Conservation (phyloP, 2,888 invertebrate genomes). For the Halocaridina rubra region DNA sequence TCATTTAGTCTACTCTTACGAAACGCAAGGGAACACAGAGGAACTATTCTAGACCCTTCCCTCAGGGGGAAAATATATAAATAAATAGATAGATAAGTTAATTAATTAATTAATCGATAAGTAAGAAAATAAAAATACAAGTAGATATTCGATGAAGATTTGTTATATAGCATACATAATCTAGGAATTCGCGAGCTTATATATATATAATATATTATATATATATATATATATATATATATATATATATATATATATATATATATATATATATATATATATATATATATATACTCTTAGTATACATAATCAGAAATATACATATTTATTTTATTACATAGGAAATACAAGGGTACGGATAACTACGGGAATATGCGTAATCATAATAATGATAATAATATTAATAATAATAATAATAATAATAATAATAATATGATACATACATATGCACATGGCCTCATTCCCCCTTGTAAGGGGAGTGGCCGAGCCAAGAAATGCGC, state of each 20-base stretch:
- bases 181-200: too few species aligned
- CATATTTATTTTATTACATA: background rate
- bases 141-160: too few species aligned
- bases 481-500: too few species aligned
- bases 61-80: background rate
- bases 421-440: too few species aligned
- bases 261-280: background rate
- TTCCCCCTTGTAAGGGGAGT: too few species aligned
- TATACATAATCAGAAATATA: background rate
- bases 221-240: too few species aligned
- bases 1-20: background rate
- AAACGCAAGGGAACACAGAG: background rate
- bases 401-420: background rate
- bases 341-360: background rate
- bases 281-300: too few species aligned
- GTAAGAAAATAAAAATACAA: too few species aligned
- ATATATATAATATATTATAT: background rate
- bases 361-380: background rate
- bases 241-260: background rate
- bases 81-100: too few species aligned
- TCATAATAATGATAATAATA: background rate
- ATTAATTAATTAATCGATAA: too few species aligned
- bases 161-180: too few species aligned
- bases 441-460: too few species aligned
- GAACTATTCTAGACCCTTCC: background rate